Conservation (phyloP, 53 echinoderm and acorn worm species). For the Echinometra lucunter region DNA sequence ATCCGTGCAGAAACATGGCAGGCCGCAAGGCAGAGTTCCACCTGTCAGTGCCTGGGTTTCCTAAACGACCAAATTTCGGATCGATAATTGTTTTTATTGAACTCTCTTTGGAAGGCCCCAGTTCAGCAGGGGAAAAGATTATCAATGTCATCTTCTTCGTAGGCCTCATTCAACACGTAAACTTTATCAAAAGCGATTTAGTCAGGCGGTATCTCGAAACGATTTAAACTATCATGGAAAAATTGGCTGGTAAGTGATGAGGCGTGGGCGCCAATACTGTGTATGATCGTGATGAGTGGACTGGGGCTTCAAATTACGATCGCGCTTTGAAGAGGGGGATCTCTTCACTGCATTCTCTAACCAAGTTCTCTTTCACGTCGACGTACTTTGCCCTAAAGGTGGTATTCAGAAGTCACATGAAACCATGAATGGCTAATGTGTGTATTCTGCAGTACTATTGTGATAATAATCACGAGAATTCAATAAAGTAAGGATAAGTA, state of each 20-base stretch:
- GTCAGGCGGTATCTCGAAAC: constrained; percentile 27
- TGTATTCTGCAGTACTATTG: neutral
- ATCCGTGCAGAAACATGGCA: neutral
- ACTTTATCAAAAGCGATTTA: neutral
- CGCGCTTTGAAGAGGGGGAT: neutral
- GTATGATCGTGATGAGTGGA: constrained; percentile 5
- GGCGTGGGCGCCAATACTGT: constrained; percentile 25
- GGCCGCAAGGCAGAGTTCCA: neutral
- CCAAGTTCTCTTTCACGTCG: neutral
- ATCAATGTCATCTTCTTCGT: neutral
- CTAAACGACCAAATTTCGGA: neutral
- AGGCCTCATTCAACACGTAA: neutral
- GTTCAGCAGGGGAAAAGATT: neutral
- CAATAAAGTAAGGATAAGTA: neutral
- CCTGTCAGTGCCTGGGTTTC: neutral
- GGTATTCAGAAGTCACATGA: neutral
- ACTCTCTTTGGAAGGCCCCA: neutral
- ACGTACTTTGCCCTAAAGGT: neutral
- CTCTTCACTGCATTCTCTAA: neutral
- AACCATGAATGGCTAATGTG: neutral
- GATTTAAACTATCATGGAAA: constrained; percentile 40
- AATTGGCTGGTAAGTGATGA: constrained; percentile 41
- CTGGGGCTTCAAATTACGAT: neutral
- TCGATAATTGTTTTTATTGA: constrained; percentile 39
- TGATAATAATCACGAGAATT: neutral